Conservation (phyloP, 2,888 invertebrate genomes). For the Desoria tigrina region DNA sequence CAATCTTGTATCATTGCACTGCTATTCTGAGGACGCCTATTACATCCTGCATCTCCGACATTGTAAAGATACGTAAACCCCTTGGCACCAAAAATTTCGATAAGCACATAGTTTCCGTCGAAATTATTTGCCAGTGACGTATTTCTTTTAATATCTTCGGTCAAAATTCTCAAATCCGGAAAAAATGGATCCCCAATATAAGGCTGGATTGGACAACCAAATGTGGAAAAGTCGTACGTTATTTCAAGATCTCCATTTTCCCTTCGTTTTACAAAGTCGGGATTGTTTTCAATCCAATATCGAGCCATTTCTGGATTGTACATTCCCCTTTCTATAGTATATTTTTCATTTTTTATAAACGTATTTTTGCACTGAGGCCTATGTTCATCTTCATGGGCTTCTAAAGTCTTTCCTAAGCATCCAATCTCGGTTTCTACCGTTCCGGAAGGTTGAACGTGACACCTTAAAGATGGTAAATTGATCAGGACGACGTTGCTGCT, state of each 20-base stretch:
- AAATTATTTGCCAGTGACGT: constrained; percentile 24
- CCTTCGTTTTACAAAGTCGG: constrained; percentile 10
- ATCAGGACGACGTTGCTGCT: constrained; percentile 27
- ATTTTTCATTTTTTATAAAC: constrained; percentile 37
- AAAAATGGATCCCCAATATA: constrained; percentile 34
- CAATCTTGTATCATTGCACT: constrained; percentile 23
- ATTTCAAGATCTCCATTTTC: constrained; percentile 19
- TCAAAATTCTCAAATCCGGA: constrained; percentile 43
- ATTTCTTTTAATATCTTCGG: constrained; percentile 17
- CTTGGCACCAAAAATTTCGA: constrained; percentile 45
- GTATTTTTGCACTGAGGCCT: constrained; percentile 36
- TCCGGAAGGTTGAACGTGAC: constrained; percentile 40
- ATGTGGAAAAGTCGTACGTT: constrained; percentile 42
- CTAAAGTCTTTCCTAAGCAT: constrained; percentile 34
- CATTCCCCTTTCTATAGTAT: constrained; percentile 14
- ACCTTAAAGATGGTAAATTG: constrained; percentile 31
- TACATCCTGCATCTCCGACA: constrained; percentile 15
- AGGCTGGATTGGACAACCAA: constrained; percentile 49
- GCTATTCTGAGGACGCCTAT: background rate
- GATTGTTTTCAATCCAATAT: constrained; percentile 28
- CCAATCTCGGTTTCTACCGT: constrained; percentile 32
- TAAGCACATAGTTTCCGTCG: constrained; percentile 37
- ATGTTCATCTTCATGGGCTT: constrained; percentile 42
- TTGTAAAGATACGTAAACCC: constrained; percentile 33
- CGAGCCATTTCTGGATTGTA: constrained; percentile 35